Conservation (phyloP, 1,140 invertebrate genomes). For the Brachionus koreanus region DNA sequence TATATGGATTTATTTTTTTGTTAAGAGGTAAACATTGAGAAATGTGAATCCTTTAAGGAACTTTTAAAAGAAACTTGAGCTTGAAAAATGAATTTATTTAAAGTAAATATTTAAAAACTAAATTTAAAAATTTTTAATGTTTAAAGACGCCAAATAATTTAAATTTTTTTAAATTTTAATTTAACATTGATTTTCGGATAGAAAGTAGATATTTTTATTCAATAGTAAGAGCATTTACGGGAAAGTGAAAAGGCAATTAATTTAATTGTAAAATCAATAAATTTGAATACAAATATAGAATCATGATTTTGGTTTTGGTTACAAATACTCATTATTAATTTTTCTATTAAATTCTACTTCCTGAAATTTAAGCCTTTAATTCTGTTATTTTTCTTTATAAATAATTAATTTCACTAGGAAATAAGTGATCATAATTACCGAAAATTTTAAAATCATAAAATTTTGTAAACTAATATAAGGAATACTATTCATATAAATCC, state of each 20-base stretch:
- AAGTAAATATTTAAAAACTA: neutral
- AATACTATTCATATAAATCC: too few species aligned
- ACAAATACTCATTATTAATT: neutral
- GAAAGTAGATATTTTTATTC: neutral
- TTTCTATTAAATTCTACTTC: neutral
- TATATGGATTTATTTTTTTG: neutral
- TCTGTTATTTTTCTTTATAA: neutral
- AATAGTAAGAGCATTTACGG: neutral
- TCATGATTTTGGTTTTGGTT: neutral
- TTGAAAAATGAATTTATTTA: neutral
- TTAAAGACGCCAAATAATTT: neutral
- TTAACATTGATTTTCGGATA: neutral
- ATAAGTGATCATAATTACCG: neutral
- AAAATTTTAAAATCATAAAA: neutral
- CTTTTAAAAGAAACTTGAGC: neutral
- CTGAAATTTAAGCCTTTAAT: neutral
- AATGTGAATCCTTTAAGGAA: neutral
- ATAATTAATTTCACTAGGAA: neutral
- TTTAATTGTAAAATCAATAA: neutral
- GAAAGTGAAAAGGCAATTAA: neutral
- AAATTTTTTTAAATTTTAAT: neutral
- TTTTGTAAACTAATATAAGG: too few species aligned
- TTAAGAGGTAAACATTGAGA: neutral
- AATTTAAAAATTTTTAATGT: neutral
- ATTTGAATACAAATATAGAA: neutral